Base-by-base conservation (phyloP, 2,797 vertebrate species). In the Sebastes hopkinsi region DNA sequence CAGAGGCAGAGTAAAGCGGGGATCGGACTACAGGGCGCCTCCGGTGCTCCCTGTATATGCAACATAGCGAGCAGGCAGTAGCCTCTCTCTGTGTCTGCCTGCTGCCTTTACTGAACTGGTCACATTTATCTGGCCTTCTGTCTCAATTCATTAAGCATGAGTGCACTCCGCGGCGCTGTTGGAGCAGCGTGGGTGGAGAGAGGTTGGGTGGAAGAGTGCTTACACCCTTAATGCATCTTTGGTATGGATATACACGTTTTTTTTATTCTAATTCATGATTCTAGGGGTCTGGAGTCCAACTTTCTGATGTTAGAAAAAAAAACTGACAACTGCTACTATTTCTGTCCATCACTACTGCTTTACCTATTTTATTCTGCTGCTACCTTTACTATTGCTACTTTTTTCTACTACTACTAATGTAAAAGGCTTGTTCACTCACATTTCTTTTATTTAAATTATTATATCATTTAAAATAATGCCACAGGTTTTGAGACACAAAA, bases 101-200 rank as follows among this genome's bases (percentile, higher is more conserved):
- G 77, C 84, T 89, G 84, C 81, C 80, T 88, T 84, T 72, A 85
- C 84, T 87, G 81, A 89, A 87, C 88, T 78, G 92, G 83, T 90
- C 87, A 82, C 86, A 90, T 92, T 90, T 85, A 87, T 90, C 85
- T 88, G 89, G 80, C 88, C 90, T 79, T 83, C 82, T 89, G 89
- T 91, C 92, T 91, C 78, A 84, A 75, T 88, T 89, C 88, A 92
- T 93, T 91, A 93, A 60, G 86, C 81, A 73, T 75, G 88, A 91
- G 78, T 85, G 83, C 65, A 73, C 76, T 90, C 69, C 12, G 18
- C 59, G 11, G 78, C 38, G n/a, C 79, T 56, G 71, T 30, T 62
- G 55, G 54, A 88, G 71, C 64, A 46, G 77, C 36, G 80, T 88
- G 87, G 84, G 88, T 81, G 75, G 62, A 78, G 23, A 56, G 69